phyloP scores from a whole-genome alignment of 2,888 invertebrate species.

The Hydraecia micacea region DNA sequence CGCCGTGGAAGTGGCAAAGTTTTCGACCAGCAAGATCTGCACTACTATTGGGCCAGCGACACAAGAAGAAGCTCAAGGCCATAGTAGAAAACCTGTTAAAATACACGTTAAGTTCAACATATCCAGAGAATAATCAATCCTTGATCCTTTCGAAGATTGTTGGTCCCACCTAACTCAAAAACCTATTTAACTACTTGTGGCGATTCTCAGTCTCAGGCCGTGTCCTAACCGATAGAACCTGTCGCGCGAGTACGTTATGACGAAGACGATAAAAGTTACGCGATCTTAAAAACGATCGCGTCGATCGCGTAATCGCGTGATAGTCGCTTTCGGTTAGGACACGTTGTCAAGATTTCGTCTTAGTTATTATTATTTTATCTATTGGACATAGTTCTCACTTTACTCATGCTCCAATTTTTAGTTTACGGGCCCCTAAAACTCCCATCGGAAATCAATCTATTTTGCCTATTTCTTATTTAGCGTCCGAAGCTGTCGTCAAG shows the following conservation, averaged over 20 bases:
- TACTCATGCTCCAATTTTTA: not conserved
- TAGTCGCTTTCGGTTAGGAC: too few relatives aligned
- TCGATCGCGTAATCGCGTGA: too few relatives aligned
- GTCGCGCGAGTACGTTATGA: not conserved
- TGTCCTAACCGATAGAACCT: not conserved
- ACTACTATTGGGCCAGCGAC: too few relatives aligned
- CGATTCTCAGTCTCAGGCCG: not conserved
- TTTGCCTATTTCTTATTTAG: conserved; percentile 46
- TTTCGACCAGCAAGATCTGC: too few relatives aligned
- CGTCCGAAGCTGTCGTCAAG: conserved; percentile 18
- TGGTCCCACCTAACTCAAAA: not conserved
- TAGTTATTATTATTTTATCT: not conserved
- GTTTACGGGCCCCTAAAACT: conserved; percentile 32
- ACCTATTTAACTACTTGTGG: not conserved
- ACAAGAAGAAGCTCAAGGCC: too few relatives aligned
- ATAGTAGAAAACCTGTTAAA: too few relatives aligned
- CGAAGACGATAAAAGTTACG: not conserved
- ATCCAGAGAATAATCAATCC: not conserved
- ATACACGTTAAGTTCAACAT: not conserved
- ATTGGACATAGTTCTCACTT: not conserved
- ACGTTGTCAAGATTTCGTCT: not conserved
- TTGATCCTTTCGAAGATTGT: not conserved
- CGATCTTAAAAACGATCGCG: not conserved
- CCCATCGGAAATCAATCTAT: conserved; percentile 32
- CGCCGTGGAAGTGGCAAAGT: too few relatives aligned